A percentile compares a stretch with the other conserved stretches of the same genome.
Evolutionary conservation across 2,797 vertebrate species (phyloP).

Genomic region (Acipenser ruthenus): DNA sequence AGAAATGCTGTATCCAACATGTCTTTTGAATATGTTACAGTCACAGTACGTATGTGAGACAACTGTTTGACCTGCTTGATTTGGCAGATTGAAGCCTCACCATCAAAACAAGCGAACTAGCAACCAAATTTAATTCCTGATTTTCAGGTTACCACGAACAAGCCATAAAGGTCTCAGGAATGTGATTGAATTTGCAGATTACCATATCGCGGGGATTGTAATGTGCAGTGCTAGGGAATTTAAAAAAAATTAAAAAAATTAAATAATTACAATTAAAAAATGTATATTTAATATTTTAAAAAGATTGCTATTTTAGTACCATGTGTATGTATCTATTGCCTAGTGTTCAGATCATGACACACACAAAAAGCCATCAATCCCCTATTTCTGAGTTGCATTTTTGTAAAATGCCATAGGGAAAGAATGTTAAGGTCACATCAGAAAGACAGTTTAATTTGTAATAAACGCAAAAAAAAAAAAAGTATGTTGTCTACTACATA

Average conservation of each 20-base stretch:
- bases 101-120: neutral
- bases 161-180: constrained; percentile 49
- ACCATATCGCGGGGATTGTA: constrained; percentile 35
- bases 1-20: neutral
- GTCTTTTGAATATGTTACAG: constrained; percentile 28
- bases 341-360: constrained; percentile 39
- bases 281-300: constrained; percentile 52
- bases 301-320: constrained; percentile 57
- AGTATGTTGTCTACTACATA: neutral
- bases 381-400: constrained; percentile 12
- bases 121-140: neutral
- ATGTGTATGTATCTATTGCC: constrained; percentile 36
- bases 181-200: constrained; percentile 18
- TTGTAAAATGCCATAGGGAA: constrained; percentile 25
- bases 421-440: neutral
- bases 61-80: neutral
- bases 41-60: neutral
- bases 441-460: constrained; percentile 5
- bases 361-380: constrained; percentile 14
- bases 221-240: constrained; percentile 27
- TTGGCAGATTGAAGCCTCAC: neutral
- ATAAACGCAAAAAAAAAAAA: constrained; percentile 5
- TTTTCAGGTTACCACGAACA: neutral
- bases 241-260: constrained; percentile 13
- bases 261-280: constrained; percentile 5